Base-by-base conservation (phyloP, 2,113 vertebrate genomes). In the Oryzias woworae region DNA sequence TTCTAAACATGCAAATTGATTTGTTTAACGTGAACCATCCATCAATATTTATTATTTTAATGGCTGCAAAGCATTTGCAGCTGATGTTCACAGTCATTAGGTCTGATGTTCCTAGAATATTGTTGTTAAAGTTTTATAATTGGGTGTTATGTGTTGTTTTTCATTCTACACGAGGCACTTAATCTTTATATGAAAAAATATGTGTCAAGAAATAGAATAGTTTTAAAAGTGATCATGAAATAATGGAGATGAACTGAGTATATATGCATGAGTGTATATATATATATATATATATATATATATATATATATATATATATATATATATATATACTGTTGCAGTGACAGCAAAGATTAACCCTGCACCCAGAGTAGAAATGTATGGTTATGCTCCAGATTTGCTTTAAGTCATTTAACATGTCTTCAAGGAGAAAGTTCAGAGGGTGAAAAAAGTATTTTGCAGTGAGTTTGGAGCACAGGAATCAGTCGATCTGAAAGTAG, bases 401-500 rank as follows among this genome's bases (percentile, higher is more conserved):
- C 36, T 36, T 12, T 36, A 45, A 4, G 23, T 31, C 1, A 45
- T 72, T 64, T 53, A 60, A 66, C 59, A 15, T 31, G 23, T n/a
- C 54, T 58, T 65, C 43, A 28, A 66, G 62, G 55, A 64, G 58
- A 53, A 48, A 59, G 20, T 0, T 28, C 43, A 48, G 31, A 59
- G 45, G 0, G 24, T 36, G 36, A 36, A 36, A 36, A 50, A 60
- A 50, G 28, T 24, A 24, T 23, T 1, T 44, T 16, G 44, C 4
- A 16, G 16, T 26, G 26, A 60, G 62, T 55, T 50, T 66, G 50
- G 12, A 49, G 56, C 50, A 20, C 45, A 66, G 62, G 44, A 36
- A 73, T 45, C 23, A 55, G 62, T 64, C 48, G 42, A 65, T 71
- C 54, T n/a, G 36, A 58, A 71, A 53, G 57, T 26, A 49, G 6